A percentile compares a stretch with the other conserved stretches of the same genome.
phyloP scores from a whole-genome alignment of 2,888 invertebrate genomes.

The Quadriops clusia region DNA sequence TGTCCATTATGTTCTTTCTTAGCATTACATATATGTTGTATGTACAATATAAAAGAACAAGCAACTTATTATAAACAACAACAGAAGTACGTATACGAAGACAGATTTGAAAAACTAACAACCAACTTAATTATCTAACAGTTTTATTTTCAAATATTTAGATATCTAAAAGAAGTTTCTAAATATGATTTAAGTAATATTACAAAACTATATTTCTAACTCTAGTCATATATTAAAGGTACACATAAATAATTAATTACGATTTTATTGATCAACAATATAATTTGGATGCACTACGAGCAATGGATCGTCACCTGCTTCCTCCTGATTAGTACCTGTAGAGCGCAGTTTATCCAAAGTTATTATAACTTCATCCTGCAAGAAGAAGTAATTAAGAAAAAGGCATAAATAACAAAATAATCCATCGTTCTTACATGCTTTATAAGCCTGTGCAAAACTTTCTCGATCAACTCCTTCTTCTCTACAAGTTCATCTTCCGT shows the following conservation, averaged over 20 bases:
- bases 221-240: neutral
- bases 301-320: conserved; percentile 65
- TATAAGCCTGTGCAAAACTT: conserved; percentile 84
- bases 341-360: conserved; percentile 48
- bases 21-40: no score
- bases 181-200: neutral
- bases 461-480: conserved; percentile 80
- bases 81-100: no score
- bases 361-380: conserved; percentile 75
- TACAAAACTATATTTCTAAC: neutral
- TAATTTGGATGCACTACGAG: conserved; percentile 96
- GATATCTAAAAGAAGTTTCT: no score
- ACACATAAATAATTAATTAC: conserved; percentile 7
- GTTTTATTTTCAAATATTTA: no score
- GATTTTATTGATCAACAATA: conserved; percentile 50
- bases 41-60: no score
- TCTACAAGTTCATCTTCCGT: conserved; percentile 82
- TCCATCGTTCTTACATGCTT: conserved; percentile 55
- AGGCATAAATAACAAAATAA: conserved; percentile 1
- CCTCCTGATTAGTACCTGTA: conserved; percentile 41
- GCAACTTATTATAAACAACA: no score
- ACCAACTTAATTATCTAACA: no score
- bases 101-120: no score
- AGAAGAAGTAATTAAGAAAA: conserved; percentile 21
- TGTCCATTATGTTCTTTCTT: no score